Conservation (phyloP, 1,140 invertebrate species). For the Grapholita molesta region DNA sequence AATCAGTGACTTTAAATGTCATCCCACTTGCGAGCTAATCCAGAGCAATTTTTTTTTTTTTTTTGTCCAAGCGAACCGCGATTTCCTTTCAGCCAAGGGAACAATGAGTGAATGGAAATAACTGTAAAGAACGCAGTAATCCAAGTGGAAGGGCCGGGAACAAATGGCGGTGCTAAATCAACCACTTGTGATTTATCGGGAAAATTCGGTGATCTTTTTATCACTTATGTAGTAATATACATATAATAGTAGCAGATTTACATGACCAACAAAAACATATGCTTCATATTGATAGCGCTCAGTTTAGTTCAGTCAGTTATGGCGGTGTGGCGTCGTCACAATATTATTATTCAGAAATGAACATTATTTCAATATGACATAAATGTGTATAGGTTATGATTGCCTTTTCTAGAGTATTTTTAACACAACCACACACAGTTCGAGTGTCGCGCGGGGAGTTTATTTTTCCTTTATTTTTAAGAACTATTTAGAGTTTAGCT, state of each 20-base stretch:
- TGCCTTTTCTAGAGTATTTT: no score
- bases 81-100: background rate
- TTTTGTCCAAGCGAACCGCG: no score
- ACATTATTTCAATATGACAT: no score
- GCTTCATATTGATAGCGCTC: background rate
- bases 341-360: no score
- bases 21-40: background rate
- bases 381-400: no score
- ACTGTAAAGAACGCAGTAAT: slow-evolving; percentile 3
- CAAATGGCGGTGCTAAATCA: background rate
- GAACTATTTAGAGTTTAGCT: no score
- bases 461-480: no score
- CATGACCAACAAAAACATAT: background rate
- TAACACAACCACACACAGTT: no score
- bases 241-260: background rate
- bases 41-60: no score
- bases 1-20: background rate
- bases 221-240: no score
- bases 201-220: background rate
- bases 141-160: background rate
- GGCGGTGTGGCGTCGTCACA: no score
- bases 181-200: background rate
- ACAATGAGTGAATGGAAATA: slow-evolving; percentile 13
- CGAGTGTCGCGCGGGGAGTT: no score
- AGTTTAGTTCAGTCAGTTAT: background rate